Base-by-base conservation (phyloP, 2,888 invertebrate genomes). In the Phortica magna region DNA sequence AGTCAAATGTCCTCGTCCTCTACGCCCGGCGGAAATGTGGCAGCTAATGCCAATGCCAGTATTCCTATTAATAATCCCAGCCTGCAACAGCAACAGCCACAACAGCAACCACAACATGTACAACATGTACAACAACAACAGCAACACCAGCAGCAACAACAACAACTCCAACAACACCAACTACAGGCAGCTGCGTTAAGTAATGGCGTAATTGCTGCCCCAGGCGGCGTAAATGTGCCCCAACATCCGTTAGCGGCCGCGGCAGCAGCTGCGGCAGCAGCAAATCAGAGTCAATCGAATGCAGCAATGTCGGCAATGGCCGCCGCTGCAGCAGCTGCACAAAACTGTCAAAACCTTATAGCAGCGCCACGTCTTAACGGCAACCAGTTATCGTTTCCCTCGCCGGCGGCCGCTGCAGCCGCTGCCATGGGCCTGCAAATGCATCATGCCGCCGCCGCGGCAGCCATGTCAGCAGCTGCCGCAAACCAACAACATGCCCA, bases 291-390 rank as follows among this genome's bases (percentile, higher is more conserved):
- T 71, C 77, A 78, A 67, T 55, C 77, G 73, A 79, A 67, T 64
- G 67, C 76, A 14, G 53, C 80, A 70, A 85, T 88, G 84, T 86
- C 88, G 9, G 89, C 88, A 14, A 82, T 87, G 81, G 83, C 83
- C 83, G 88, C 80, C 73, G 83, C 88, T 2, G 84, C 83, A 14
- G 76, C 81, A 72, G 80, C 77, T 65, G 83, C 82, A 43, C 83
- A 83, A 74, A 83, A 86, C 79, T 90, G 90, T 80, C 90, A 90
- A 78, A 90, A 83, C 79, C 83, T 90, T 65, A 90, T 90, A 82
- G 93, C 93, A 89, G 94, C 94, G 77, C 94, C 94, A 88, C 94
- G 94, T 89, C 93, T 94, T 89, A 94, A 94, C 84, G 93, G 93
- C 86, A 94, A 89, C 87, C 92, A 91, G 85, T 79, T 91, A 77